Evolutionary conservation across 2,888 invertebrate genomes (phyloP).

Genomic region (Drosophila austrosaltans): DNA sequence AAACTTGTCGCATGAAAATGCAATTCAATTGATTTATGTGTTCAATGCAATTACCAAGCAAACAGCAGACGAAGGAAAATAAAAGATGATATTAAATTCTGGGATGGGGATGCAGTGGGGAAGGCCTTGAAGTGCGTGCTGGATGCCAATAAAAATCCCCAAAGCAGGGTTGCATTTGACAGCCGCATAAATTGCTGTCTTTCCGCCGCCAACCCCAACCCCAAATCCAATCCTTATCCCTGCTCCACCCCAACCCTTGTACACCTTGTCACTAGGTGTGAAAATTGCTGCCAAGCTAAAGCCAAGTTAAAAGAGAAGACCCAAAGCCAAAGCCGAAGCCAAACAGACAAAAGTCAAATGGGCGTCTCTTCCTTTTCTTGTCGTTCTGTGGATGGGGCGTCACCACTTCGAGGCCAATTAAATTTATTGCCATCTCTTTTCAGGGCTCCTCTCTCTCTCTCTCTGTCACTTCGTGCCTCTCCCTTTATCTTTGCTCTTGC

Average conservation of each 20-base stretch:
- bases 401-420: constrained; percentile 66
- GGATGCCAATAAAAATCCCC: constrained; percentile 74
- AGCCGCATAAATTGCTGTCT: constrained; percentile 74
- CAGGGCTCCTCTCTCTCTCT: neutral
- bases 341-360: constrained; percentile 57
- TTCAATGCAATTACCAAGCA: constrained; percentile 71
- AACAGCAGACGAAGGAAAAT: constrained; percentile 22
- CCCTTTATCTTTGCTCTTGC: constrained; percentile 50
- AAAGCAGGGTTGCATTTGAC: constrained; percentile 70
- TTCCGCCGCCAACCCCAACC: constrained; percentile 27
- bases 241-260: constrained; percentile 22
- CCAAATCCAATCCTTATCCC: neutral
- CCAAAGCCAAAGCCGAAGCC: constrained; percentile 36
- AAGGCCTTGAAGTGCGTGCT: constrained; percentile 54
- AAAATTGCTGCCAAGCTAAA: constrained; percentile 58
- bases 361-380: constrained; percentile 41
- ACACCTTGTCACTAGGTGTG: constrained; percentile 73
- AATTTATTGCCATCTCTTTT: constrained; percentile 68
- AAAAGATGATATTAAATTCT: constrained; percentile 28
- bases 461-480: neutral
- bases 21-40: constrained; percentile 80
- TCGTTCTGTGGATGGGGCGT: constrained; percentile 47
- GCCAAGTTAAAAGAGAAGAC: constrained; percentile 31
- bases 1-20: constrained; percentile 76
- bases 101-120: constrained; percentile 5